Percentiles rank a stretch among this genome's conserved stretches.
Conservation (phyloP, 1,140 invertebrate species). For the Lasioglossum baleicum region DNA sequence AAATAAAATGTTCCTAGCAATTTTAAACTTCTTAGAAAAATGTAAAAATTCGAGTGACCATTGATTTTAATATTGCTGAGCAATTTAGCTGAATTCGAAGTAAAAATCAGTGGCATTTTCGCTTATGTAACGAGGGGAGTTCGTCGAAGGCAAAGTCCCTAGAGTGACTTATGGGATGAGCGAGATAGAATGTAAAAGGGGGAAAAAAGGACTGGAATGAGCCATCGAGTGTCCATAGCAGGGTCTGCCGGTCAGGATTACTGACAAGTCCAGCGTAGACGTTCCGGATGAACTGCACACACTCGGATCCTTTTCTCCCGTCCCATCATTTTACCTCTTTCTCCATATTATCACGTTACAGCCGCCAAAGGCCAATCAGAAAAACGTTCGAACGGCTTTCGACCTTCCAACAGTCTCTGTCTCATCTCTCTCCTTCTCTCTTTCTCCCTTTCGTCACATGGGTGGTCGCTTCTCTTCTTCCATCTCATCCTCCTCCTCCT, state of each 20-base stretch:
- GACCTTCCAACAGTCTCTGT: conserved; percentile 28
- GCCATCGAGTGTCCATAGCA: not conserved
- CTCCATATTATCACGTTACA: conserved; percentile 17
- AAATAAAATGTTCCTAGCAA: too few species aligned
- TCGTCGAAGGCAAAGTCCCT: too few species aligned
- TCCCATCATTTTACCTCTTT: conserved; percentile 10
- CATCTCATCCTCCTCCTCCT: not conserved
- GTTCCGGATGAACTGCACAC: not conserved
- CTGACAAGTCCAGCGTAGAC: not conserved
- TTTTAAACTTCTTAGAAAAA: too few species aligned
- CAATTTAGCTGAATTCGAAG: too few species aligned
- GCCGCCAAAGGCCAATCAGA: conserved; percentile 17
- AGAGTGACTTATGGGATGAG: too few species aligned
- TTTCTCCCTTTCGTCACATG: conserved; percentile 5
- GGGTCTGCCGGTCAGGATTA: not conserved
- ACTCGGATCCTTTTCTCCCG: not conserved
- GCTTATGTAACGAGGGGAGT: too few species aligned
- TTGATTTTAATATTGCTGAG: too few species aligned
- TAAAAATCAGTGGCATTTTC: too few species aligned
- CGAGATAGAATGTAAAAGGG: too few species aligned
- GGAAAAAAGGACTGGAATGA: not conserved
- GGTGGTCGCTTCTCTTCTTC: conserved; percentile 15
- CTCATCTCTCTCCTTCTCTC: not conserved
- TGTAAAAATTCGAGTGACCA: too few species aligned
- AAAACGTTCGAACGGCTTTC: conserved; percentile 33